Conservation (phyloP, 2,797 vertebrate species). For the Euthynnus affinis region DNA sequence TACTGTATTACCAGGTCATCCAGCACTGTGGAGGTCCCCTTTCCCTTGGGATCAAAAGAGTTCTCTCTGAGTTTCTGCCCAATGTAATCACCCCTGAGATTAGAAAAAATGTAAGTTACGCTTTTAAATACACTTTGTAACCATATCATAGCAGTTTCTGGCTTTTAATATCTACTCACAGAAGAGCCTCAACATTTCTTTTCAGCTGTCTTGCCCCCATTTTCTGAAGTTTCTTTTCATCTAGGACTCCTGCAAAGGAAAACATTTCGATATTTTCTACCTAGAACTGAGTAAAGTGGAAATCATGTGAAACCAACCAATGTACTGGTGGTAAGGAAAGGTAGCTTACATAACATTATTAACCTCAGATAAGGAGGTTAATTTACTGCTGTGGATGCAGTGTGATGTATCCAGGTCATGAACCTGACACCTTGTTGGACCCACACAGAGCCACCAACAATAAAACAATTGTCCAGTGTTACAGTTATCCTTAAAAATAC, state of each 20-base stretch:
- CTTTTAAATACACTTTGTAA: not conserved
- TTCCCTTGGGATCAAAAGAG: slow-evolving; percentile 90
- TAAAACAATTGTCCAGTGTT: not conserved
- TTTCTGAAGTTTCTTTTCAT: slow-evolving; percentile 18
- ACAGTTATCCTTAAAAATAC: not conserved
- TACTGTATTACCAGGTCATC: slow-evolving; percentile 88
- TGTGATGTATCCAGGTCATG: slow-evolving; percentile 10
- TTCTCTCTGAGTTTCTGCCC: slow-evolving; percentile 90
- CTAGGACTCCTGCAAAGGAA: slow-evolving; percentile 25
- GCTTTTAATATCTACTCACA: slow-evolving; percentile 76
- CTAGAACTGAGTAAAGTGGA: not conserved
- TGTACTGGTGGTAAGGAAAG: too few relatives aligned
- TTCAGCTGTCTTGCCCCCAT: slow-evolving; percentile 83
- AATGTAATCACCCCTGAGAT: slow-evolving; percentile 87
- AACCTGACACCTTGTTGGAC: slow-evolving; percentile 39
- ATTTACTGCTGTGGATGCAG: slow-evolving; percentile 16
- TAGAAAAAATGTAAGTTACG: not conserved
- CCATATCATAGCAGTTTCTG: not conserved
- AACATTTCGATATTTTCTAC: not conserved
- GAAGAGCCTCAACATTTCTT: slow-evolving; percentile 77
- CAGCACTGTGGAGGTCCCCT: slow-evolving; percentile 83
- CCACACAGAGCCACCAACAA: not conserved
- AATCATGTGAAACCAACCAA: too few relatives aligned
- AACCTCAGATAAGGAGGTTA: not conserved
- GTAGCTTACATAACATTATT: not conserved